A percentile compares a stretch with the other conserved stretches of the same genome.
These are phyloP conservation scores for Drosophila putrida DNA, from an alignment of 2,888 invertebrate genomes.

Conservation along the genomic window DNA sequence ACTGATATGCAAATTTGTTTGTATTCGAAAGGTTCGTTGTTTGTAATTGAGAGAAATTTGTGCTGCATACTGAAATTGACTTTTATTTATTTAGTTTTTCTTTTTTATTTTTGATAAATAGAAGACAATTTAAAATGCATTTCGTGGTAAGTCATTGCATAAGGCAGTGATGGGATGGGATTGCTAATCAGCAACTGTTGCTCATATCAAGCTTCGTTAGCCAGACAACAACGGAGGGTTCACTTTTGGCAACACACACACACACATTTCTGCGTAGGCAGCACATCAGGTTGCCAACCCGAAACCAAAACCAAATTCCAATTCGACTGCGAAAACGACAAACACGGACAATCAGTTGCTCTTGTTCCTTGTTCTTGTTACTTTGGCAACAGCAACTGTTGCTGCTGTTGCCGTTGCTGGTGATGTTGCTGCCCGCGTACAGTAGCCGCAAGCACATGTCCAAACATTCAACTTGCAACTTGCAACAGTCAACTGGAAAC, in stretches of 20 bases:
- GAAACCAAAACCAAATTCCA: conserved; percentile 14
- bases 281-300: conserved; percentile 17
- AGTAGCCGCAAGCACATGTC: conserved; percentile 74
- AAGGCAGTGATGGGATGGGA: conserved; percentile 19
- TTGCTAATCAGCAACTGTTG: conserved; percentile 13
- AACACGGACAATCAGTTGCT: conserved; percentile 34
- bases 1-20: conserved; percentile 70
- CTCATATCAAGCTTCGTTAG: conserved; percentile 53
- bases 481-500: conserved; percentile 8
- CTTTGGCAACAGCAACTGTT: conserved; percentile 8
- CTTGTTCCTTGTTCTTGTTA: conserved; percentile 23
- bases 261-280: conserved; percentile 53
- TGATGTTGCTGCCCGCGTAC: conserved; percentile 28
- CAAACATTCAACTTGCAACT: conserved; percentile 43
- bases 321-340: conserved; percentile 10
- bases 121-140: conserved; percentile 38
- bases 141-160: conserved; percentile 13
- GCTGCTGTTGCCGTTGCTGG: background rate
- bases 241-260: conserved; percentile 6
- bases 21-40: background rate
- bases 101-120: conserved; percentile 56
- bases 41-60: conserved; percentile 56
- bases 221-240: conserved; percentile 16
- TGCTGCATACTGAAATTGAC: conserved; percentile 28
- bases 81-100: conserved; percentile 1